Conservation (phyloP, 2,113 vertebrate species). For the Dunckerocampus dactyliophorus region DNA sequence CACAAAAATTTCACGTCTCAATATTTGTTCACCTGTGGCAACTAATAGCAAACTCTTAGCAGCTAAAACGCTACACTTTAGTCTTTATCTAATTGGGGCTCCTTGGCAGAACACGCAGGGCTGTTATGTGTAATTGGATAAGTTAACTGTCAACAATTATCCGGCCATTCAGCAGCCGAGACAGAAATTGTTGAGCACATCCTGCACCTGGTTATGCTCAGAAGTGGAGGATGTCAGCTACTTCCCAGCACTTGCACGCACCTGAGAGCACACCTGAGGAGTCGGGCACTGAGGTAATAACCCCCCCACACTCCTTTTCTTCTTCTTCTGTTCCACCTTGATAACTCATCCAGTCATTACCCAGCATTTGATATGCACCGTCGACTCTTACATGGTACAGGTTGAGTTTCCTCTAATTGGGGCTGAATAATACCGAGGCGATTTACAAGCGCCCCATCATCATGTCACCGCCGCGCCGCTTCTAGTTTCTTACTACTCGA, state of each 20-base stretch:
- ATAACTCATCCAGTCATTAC: constrained; percentile 61
- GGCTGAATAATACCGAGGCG: constrained; percentile 55
- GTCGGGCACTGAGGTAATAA: constrained; percentile 45
- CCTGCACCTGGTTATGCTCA: constrained; percentile 51
- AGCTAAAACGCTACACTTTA: constrained; percentile 23
- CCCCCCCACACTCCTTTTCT: not conserved
- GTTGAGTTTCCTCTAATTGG: constrained; percentile 73
- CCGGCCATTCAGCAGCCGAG: constrained; percentile 27
- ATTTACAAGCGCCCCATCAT: constrained; percentile 49
- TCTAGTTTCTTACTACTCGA: constrained; percentile 64
- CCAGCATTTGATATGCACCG: constrained; percentile 61
- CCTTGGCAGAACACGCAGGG: constrained; percentile 20
- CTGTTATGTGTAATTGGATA: constrained; percentile 53
- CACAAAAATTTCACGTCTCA: not conserved
- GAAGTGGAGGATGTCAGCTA: constrained; percentile 26
- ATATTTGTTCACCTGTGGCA: constrained; percentile 6
- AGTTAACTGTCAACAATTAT: constrained; percentile 60
- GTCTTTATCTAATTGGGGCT: constrained; percentile 39
- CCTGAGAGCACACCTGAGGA: constrained; percentile 54
- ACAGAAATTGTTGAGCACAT: constrained; percentile 27
- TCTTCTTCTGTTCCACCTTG: constrained; percentile 38
- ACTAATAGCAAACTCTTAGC: constrained; percentile 37
- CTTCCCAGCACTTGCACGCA: constrained; percentile 30
- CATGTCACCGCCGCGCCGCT: constrained; percentile 29
- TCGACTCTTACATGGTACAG: constrained; percentile 50